Evolutionary conservation across 2,797 vertebrate species (phyloP), one percentile per base, ranked within the genome.

Genomic region (Liparis tanakae): DNA sequence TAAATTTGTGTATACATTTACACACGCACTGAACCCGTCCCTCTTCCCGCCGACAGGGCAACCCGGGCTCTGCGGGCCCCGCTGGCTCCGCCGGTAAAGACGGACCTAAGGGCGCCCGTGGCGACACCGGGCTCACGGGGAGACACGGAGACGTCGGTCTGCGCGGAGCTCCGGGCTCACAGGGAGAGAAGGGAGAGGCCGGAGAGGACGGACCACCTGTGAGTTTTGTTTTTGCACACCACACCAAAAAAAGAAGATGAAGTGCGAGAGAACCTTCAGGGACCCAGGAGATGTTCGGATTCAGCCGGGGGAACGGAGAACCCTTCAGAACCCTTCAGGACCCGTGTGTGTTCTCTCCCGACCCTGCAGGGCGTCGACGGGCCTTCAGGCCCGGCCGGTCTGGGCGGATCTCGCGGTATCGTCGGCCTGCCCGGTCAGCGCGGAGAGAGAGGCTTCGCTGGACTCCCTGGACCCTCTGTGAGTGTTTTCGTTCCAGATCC

Each of bases 381-480:
- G 44, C 96, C 97, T 82, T 90, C 95, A 43, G 98, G 98, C 44
- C 96, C 97, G 78, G 89, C 94, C 61, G 98, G 98, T 88, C 90
- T 98, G 86, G 95, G 91, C 81, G 98, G 98, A 76, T 95, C 96
- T 72, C 96, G 97, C 70, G 98, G 98, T 91, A 99, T 98, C 69
- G 97, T 99, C 36, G 97, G 97, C 91, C 89, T 99, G 63, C 98
- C 98, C 3, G 98, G 98, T 20, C 98, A 99, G 76, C 97, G 98
- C 50, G 98, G 98, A 65, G 98, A 99, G 90, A 96, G 98, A 90
- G 98, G 98, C 39, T 99, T 99, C 93, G 92, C 98, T 0, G 97
- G 98, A 56, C 94, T 99, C 76, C 96, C 97, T 0, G 97, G 98
- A 74, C 96, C 97, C 25, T 96, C 97, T 88, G 98, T 99, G 89